Evolutionary conservation across 2,888 invertebrate species (phyloP).

Genomic region (Cinara cedri): DNA sequence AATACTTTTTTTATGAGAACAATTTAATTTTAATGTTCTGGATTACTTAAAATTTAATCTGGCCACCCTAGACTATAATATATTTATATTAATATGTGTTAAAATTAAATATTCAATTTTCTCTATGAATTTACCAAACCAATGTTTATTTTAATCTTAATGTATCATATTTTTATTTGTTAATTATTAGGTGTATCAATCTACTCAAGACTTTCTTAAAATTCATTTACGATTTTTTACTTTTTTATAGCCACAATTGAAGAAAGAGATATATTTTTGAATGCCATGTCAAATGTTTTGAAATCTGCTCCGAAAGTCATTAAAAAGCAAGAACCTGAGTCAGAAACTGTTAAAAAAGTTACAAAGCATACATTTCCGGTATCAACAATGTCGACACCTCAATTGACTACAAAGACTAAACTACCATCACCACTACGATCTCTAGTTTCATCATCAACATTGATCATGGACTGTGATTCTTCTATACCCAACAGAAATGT

Average conservation of each 20-base stretch:
- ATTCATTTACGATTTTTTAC: constrained; percentile 52
- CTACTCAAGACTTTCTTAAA: too few relatives aligned
- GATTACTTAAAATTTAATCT: too few relatives aligned
- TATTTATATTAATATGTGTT: too few relatives aligned
- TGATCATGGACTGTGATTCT: constrained; percentile 44
- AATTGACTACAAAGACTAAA: background rate
- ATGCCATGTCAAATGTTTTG: constrained; percentile 69
- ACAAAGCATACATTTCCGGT: background rate
- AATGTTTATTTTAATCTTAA: background rate
- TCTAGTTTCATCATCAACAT: constrained; percentile 37
- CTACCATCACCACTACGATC: background rate
- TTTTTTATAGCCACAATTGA: constrained; percentile 74
- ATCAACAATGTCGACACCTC: background rate
- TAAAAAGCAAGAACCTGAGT: constrained; percentile 43
- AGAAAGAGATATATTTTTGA: constrained; percentile 94
- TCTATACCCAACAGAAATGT: background rate
- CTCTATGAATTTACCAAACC: constrained; percentile 29
- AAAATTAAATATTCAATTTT: too few relatives aligned
- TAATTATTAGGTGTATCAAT: background rate
- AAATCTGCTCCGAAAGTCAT: constrained; percentile 43
- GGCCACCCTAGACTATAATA: too few relatives aligned
- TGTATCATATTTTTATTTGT: background rate
- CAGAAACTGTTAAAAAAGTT: constrained; percentile 15
- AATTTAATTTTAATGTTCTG: too few relatives aligned
- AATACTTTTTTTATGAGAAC: too few relatives aligned